These are phyloP conservation scores for Limonius californicus DNA, from an alignment of 1,140 invertebrate genomes.

Conservation along the genomic window DNA sequence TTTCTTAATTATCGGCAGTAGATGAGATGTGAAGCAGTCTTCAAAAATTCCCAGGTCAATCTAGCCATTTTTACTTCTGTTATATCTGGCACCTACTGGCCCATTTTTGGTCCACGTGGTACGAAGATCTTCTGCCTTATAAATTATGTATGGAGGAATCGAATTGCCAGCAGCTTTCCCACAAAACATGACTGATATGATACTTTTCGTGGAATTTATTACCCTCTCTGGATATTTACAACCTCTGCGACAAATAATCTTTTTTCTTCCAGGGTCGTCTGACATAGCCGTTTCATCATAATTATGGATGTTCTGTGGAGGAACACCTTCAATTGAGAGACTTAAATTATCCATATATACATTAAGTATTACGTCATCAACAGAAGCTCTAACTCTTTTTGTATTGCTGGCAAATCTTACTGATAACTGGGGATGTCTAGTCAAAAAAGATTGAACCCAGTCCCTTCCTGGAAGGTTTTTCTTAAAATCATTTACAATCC, in stretches of 20 bases:
- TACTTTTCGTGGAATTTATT: background rate
- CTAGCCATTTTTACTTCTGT: slow-evolving; percentile 3
- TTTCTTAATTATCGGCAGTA: background rate
- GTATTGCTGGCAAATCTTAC: slow-evolving; percentile 15
- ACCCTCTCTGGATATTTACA: slow-evolving; percentile 1
- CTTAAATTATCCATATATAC: slow-evolving; percentile 18
- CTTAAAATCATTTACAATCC: background rate
- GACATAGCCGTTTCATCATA: slow-evolving; percentile 44
- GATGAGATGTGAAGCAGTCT: background rate
- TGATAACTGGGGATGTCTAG: background rate
- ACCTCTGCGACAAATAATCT: background rate
- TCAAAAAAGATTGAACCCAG: slow-evolving; percentile 6
- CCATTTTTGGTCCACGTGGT: slow-evolving; percentile 16
- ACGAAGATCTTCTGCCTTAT: background rate
- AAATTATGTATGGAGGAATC: background rate
- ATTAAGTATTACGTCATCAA: slow-evolving; percentile 2
- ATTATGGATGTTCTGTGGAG: slow-evolving; percentile 38
- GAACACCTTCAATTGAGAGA: slow-evolving; percentile 6
- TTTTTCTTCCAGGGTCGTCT: slow-evolving; percentile 13
- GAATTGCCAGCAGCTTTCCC: background rate
- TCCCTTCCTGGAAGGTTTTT: slow-evolving; percentile 1
- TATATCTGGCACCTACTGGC: slow-evolving; percentile 14
- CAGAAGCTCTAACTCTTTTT: slow-evolving; percentile 11
- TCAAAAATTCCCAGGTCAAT: background rate
- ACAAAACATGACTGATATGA: slow-evolving; percentile 1